These are phyloP conservation scores for Dipus sagitta DNA, from an alignment of 2,797 vertebrate species.

Conservation along the genomic window DNA sequence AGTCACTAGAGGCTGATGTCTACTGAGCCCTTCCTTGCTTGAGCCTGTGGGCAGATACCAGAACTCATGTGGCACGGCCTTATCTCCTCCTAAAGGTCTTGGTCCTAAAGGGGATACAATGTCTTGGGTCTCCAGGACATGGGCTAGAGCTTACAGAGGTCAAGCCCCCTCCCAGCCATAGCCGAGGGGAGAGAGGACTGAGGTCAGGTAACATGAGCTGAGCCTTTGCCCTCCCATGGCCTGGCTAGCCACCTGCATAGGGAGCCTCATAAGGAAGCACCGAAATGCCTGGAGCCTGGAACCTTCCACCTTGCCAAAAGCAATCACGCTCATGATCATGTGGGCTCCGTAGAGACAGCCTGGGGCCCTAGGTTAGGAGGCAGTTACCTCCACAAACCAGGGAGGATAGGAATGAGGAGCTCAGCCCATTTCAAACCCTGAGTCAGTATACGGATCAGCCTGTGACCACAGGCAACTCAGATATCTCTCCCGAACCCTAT, in stretches of 20 bases:
- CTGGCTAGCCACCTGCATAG: not conserved
- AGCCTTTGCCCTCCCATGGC: too few relatives aligned
- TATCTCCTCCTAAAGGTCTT: not conserved
- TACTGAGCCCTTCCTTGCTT: not conserved
- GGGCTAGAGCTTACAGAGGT: not conserved
- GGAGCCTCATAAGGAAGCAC: not conserved
- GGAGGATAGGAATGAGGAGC: not conserved
- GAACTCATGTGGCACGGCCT: fast-evolving
- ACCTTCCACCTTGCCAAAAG: not conserved
- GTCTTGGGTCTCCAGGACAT: not conserved
- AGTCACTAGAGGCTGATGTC: not conserved
- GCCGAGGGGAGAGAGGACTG: not conserved
- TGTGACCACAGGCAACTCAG: not conserved
- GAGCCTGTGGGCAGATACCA: too few relatives aligned
- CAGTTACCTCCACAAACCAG: not conserved
- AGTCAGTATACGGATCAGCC: not conserved
- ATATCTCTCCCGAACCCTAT: not conserved
- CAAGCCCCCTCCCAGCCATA: not conserved
- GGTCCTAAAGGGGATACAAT: fast-evolving
- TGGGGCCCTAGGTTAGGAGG: not conserved
- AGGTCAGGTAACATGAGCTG: not conserved
- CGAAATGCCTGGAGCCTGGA: not conserved
- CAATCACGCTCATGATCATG: not conserved
- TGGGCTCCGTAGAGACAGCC: not conserved
- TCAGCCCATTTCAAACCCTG: not conserved